phyloP scores from a whole-genome alignment of 2,797 vertebrate species.

The Cryptoblepharus egeriae region DNA sequence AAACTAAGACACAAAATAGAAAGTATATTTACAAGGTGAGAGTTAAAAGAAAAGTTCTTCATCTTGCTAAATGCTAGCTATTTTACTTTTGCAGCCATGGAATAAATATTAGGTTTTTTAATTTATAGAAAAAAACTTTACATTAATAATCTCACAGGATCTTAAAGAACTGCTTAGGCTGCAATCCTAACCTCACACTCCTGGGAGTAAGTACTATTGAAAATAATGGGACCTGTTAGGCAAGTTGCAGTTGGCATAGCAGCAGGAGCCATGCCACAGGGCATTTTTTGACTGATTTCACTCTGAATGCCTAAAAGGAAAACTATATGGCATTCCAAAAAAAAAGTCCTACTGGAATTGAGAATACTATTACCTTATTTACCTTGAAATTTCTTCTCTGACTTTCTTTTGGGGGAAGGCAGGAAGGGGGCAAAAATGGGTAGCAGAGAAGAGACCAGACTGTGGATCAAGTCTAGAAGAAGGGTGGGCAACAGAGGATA shows the following conservation, averaged over 20 bases:
- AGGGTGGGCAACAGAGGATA: no score
- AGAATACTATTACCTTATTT: not conserved
- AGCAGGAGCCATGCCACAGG: not conserved
- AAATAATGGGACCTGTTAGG: no score
- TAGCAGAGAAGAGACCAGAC: no score
- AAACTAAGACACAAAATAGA: slow-evolving; percentile 83
- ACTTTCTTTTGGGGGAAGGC: no score
- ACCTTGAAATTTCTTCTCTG: no score
- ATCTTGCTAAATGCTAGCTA: not conserved
- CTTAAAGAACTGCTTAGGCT: not conserved
- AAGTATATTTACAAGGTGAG: slow-evolving; percentile 37
- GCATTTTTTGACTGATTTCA: not conserved
- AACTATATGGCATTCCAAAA: not conserved
- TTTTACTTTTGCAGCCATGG: not conserved
- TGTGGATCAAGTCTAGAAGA: no score
- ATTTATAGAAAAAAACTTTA: not conserved
- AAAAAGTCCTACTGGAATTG: not conserved
- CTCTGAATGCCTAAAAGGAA: not conserved
- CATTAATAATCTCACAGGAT: not conserved
- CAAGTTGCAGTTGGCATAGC: not conserved
- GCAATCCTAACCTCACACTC: no score
- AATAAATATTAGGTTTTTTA: not conserved
- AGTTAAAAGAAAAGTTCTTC: not conserved
- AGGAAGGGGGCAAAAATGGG: no score
- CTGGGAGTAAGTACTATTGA: no score